Evolutionary conservation across 2,113 vertebrate genomes (phyloP).

Genomic region (Ictalurus furcatus): DNA sequence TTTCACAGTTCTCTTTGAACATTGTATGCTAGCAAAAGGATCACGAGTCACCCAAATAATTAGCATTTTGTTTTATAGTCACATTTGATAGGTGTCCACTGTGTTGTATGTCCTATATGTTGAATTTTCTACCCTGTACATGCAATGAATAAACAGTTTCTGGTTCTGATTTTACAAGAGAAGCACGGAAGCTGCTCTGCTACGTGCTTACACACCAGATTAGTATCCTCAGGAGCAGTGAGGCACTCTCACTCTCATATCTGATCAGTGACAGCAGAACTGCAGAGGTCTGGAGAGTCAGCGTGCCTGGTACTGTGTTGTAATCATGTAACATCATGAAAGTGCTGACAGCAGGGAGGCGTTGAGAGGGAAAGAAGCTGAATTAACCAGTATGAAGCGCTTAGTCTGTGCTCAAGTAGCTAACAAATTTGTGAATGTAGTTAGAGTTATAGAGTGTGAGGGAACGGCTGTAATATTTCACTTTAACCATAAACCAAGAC

Average conservation of each 20-base stretch:
- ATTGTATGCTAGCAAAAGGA: not conserved
- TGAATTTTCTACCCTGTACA: not conserved
- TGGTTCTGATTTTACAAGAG: not conserved
- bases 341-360: conserved; percentile 61
- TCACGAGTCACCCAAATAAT: not conserved
- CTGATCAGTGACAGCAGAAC: conserved; percentile 18
- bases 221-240: not conserved
- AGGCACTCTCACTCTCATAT: conserved; percentile 8
- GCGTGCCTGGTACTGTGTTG: conserved; percentile 73
- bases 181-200: not conserved
- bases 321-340: conserved; percentile 69
- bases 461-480: not conserved
- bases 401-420: not conserved
- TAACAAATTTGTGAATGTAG: not conserved
- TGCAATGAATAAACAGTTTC: not conserved
- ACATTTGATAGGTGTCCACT: not conserved
- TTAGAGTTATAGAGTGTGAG: not conserved
- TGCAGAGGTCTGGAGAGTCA: conserved; percentile 19
- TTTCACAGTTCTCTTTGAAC: not conserved
- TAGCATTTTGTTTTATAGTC: not conserved
- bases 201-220: not conserved
- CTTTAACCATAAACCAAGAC: not conserved
- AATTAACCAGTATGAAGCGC: not conserved
- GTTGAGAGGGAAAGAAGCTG: not conserved
- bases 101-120: not conserved